Evolutionary conservation across 1,140 invertebrate species (phyloP), one percentile per base, ranked within the genome.

Genomic region (Eupristina koningsbergeri): DNA sequence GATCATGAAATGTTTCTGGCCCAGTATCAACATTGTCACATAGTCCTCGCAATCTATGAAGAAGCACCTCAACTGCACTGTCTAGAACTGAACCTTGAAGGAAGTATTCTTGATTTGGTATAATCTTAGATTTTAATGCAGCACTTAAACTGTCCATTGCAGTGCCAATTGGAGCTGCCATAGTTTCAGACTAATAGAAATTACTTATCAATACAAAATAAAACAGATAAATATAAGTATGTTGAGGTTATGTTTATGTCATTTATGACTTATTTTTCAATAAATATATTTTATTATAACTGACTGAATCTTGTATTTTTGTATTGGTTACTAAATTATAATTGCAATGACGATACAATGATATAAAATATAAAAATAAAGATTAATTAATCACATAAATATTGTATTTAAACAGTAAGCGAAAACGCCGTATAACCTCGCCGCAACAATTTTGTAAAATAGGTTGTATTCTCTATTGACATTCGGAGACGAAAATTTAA

Each of bases 11-110:
- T 0, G 95, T 95, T 93, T 99, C 98, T 15, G 97, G 96, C 11
- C 96, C 96, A 81, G 95, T 95, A 89, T 99, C 98, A 11, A 97
- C 96, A 93, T 98, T 98, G 87, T 99, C 98, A 92, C 98, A 99
- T 0, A 99, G 93, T 3, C 98, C 98, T 86, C 97, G 94, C 22
- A 99, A 93, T 86, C 98, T 93, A 89, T 99, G 97, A 26, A 99
- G 92, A 31, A 99, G 93, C n/a, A 98, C 96, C 91, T 98, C 97
- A 22, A 98, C 96, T 69, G 96, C 96, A n/a, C 94, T 95, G 91
- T 99, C 98, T 45, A 98, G 89, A 41, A 99, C 97, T 78, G 97
- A 98, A 22, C 97, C 97, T 93, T 98, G 97, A 19, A 98, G 92
- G 77, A 98, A 92, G 90, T 98, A 98, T 92, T 98, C 97, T 89